These are phyloP conservation scores for Agrochola circellaris DNA, from an alignment of 2,888 invertebrate species.

Conservation along the genomic window DNA sequence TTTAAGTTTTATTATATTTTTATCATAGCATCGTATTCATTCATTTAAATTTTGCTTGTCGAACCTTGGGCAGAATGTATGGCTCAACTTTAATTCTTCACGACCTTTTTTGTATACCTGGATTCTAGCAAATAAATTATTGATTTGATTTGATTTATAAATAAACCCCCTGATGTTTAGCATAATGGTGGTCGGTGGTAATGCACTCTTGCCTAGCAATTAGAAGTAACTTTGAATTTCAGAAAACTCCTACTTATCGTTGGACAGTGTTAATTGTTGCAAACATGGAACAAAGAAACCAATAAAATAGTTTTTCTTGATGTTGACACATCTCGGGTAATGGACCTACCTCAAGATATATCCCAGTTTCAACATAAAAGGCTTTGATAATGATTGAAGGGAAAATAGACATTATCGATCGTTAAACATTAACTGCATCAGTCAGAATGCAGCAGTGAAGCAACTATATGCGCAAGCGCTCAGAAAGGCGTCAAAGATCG, in stretches of 20 bases:
- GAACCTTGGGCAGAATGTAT: no score
- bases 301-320: neutral
- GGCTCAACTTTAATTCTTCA: no score
- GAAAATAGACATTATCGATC: neutral
- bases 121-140: no score
- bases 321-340: neutral
- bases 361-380: neutral
- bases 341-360: neutral
- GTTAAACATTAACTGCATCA: neutral
- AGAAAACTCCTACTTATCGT: neutral
- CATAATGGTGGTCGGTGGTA: neutral
- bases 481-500: conserved; percentile 10
- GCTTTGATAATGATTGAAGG: neutral
- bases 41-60: no score
- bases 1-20: no score
- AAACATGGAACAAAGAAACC: no score
- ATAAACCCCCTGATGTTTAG: no score
- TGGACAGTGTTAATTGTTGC: neutral
- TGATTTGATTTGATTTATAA: no score
- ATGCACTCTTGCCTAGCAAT: no score
- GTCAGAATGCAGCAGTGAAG: conserved; percentile 33
- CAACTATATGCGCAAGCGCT: conserved; percentile 21
- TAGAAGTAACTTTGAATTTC: no score
- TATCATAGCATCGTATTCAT: no score
- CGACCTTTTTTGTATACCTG: no score